phyloP scores from a whole-genome alignment of 1,140 invertebrate genomes.

The Lordiphosa stackelbergi region DNA sequence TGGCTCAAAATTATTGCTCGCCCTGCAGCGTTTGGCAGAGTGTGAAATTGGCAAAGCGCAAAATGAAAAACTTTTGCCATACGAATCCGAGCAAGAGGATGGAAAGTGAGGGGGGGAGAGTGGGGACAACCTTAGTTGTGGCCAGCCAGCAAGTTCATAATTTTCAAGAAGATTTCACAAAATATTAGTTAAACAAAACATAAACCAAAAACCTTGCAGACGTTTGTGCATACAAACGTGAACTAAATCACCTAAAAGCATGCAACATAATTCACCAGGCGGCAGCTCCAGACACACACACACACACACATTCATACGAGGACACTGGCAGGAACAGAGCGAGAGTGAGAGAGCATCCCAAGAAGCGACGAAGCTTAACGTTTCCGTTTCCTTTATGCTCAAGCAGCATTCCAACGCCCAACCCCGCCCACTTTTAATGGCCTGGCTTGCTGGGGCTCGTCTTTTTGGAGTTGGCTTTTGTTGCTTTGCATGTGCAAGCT shows the following conservation, averaged over 20 bases:
- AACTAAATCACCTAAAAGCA: slow-evolving; percentile 74
- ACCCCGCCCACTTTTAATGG: slow-evolving; percentile 60
- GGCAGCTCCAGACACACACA: slow-evolving; percentile 45
- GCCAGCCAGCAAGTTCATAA: slow-evolving; percentile 52
- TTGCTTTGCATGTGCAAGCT: slow-evolving; percentile 67
- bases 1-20: slow-evolving; percentile 51
- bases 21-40: slow-evolving; percentile 70
- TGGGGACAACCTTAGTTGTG: slow-evolving; percentile 10
- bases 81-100: not conserved
- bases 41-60: slow-evolving; percentile 70
- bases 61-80: slow-evolving; percentile 68
- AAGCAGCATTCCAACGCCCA: slow-evolving; percentile 52
- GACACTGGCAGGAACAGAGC: not conserved
- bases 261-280: slow-evolving; percentile 69
- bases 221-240: slow-evolving; percentile 72
- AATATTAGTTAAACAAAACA: slow-evolving; percentile 75
- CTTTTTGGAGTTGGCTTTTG: slow-evolving; percentile 43
- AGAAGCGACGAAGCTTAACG: slow-evolving; percentile 73
- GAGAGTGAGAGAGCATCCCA: slow-evolving; percentile 39
- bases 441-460: slow-evolving; percentile 21
- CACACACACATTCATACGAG: slow-evolving; percentile 17
- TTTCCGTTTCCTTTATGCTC: slow-evolving; percentile 70
- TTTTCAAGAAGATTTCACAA: slow-evolving; percentile 65
- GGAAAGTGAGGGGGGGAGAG: not conserved
- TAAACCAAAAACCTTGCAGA: slow-evolving; percentile 70